Base-by-base conservation (phyloP, 1,140 invertebrate species). In the Drosophila nikananu region DNA sequence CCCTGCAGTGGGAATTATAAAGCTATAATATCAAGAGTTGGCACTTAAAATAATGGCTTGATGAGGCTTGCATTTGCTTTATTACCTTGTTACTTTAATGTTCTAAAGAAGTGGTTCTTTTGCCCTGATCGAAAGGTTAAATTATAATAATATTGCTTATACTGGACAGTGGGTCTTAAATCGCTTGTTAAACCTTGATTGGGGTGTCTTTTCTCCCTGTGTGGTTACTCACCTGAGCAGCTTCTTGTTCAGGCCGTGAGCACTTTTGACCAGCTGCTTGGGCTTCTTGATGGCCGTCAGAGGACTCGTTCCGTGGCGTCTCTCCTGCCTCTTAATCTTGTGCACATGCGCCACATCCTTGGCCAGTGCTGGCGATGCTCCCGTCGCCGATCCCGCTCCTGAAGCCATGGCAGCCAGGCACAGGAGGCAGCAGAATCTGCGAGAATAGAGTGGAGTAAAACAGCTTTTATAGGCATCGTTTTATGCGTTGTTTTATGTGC, bases 221-320 rank as follows among this genome's bases (percentile, higher is more conserved):
- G n/a, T 44, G 32, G 52, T 49, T 63, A 90, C 90, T 90, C 67
- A 92, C 90, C 75, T 92, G 44, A 92, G 83, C 63, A 92, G 51
- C 80, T 92, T 92, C 75, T 92, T 92, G 79, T 92, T 92, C 48
- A 83, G 83, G 25, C 90, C 86, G 39, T 92, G 90, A 30, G 90
- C 75, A 27, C 86, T 82, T 83, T 81, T 66, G 44, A 65, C 54
- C 61, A 71, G 60, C 57, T 73, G 86, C 44, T 89, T 80, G 64
- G 73, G 74, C 60, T 64, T 70, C 37, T 74, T 83, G 66, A 54
- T 62, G 51, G 58, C 63, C 55, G 80, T 46, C 80, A 76, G 63
- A 64, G 66, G 62, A 68, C 55, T 46, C 35, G 78, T 59, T 59
- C 51, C 52, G 59, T 66, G 37, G 42, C 77, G 42, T 48, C 51